These are phyloP conservation scores for Polydrusus pterygomalis DNA, from an alignment of 2,888 invertebrate species.

Conservation along the genomic window DNA sequence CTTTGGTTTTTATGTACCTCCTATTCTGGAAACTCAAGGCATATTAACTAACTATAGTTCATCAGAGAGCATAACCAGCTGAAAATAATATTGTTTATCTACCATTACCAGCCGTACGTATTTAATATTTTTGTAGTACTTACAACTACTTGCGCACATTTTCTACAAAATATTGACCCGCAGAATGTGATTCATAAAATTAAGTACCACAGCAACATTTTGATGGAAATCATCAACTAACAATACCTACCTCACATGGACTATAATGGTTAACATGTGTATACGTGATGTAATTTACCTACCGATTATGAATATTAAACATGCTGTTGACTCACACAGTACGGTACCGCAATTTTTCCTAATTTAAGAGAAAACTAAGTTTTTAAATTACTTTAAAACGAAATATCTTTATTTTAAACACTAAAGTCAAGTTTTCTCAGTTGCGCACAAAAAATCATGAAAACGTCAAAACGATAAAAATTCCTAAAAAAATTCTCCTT, in stretches of 20 bases:
- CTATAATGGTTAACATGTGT: conserved; percentile 36
- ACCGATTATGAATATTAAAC: conserved; percentile 46
- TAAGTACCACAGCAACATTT: conserved; percentile 21
- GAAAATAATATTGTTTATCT: too few species aligned
- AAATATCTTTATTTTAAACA: too few species aligned
- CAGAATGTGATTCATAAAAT: conserved; percentile 10
- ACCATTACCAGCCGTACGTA: too few species aligned
- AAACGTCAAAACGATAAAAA: too few species aligned
- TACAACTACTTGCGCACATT: not conserved
- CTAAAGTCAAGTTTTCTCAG: too few species aligned
- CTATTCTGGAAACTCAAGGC: too few species aligned
- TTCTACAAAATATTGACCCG: conserved; percentile 13
- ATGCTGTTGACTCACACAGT: conserved; percentile 35
- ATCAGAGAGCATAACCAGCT: too few species aligned
- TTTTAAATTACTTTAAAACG: not conserved
- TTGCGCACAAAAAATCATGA: too few species aligned
- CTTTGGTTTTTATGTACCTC: too few species aligned
- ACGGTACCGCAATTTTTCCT: conserved; percentile 25
- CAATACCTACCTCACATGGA: conserved; percentile 21
- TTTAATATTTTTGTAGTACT: too few species aligned
- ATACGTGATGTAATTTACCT: conserved; percentile 49
- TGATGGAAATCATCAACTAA: conserved; percentile 31
- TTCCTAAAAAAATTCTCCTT: too few species aligned
- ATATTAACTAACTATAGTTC: too few species aligned
- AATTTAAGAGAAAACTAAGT: not conserved